Conservation (phyloP, 2,113 vertebrate species). For the Leptosomus discolor region DNA sequence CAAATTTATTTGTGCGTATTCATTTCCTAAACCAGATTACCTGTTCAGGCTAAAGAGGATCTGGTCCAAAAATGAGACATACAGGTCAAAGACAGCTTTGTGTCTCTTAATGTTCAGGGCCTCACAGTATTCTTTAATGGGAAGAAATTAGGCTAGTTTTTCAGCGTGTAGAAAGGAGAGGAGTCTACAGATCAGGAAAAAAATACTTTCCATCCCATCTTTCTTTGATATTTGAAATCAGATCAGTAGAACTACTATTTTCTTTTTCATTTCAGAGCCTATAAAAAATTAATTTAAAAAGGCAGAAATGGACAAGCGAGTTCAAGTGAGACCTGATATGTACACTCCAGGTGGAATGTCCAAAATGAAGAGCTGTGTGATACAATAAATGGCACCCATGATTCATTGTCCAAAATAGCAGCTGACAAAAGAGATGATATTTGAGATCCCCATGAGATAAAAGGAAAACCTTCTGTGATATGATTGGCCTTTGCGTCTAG, state of each 20-base stretch:
- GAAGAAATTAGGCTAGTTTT: not conserved
- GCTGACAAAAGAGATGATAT: not conserved
- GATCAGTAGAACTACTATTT: not conserved
- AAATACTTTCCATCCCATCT: not conserved
- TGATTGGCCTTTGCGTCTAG: not conserved
- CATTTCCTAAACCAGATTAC: not conserved
- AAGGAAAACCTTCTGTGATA: not conserved
- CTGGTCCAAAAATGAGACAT: not conserved
- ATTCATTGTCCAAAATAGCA: not conserved
- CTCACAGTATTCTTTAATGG: not conserved
- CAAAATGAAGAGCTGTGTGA: not conserved
- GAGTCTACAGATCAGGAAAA: not conserved
- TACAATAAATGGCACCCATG: not conserved
- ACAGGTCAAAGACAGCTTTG: not conserved
- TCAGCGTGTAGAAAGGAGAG: not conserved
- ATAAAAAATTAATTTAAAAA: not conserved
- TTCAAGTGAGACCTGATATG: conserved; percentile 3
- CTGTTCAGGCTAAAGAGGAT: not conserved
- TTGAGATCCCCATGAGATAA: not conserved
- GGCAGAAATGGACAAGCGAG: not conserved
- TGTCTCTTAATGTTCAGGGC: not conserved
- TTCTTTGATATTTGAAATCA: not conserved
- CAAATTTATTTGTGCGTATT: not conserved
- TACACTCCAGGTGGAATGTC: not conserved
- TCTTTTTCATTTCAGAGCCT: not conserved